phyloP scores from a whole-genome alignment of 2,888 invertebrate genomes.

The Harpalus rubripes region DNA sequence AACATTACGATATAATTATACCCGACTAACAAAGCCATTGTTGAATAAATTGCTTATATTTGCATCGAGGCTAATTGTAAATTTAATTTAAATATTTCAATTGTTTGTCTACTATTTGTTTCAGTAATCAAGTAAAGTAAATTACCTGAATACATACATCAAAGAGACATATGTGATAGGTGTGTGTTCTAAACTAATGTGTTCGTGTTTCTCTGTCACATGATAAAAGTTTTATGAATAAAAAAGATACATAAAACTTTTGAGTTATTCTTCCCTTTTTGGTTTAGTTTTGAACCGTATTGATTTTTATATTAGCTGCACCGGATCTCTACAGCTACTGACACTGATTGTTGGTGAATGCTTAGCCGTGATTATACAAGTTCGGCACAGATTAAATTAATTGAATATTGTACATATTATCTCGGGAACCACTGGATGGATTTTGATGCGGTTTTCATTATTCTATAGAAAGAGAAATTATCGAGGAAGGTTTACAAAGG shows the following conservation, averaged over 20 bases:
- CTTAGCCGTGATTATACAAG: neutral
- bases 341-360: neutral
- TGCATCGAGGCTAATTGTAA: neutral
- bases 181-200: neutral
- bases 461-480: too few species aligned
- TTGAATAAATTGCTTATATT: neutral
- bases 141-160: neutral
- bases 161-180: neutral
- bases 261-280: neutral
- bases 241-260: conserved; percentile 1
- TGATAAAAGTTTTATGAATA: conserved; percentile 21
- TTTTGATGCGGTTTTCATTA: too few species aligned
- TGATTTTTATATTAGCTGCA: conserved; percentile 2
- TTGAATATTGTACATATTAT: too few species aligned
- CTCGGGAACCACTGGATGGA: too few species aligned
- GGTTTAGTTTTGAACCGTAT: neutral
- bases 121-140: neutral
- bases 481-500: too few species aligned
- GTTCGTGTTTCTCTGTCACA: conserved; percentile 5
- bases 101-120: neutral
- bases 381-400: neutral
- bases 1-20: neutral
- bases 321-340: neutral
- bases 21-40: neutral
- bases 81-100: neutral